A percentile compares a stretch with the other conserved stretches of the same genome.
phyloP scores from a whole-genome alignment of 2,888 invertebrate species.

The Dioctria linearis region DNA sequence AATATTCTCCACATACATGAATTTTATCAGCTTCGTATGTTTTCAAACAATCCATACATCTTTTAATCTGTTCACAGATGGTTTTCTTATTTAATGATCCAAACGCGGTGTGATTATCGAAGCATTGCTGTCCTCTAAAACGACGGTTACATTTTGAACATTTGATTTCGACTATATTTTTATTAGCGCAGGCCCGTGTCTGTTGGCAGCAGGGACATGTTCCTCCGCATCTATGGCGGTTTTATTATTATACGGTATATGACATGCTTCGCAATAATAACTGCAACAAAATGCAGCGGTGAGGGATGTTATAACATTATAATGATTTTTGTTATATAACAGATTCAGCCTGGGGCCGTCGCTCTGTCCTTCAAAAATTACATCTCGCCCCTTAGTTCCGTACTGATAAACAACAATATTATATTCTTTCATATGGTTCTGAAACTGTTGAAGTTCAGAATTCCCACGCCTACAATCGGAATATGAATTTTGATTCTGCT shows the following conservation, averaged over 20 bases:
- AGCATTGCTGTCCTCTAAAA: slow-evolving; percentile 22
- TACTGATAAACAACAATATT: slow-evolving; percentile 34
- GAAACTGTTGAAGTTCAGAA: slow-evolving; percentile 30
- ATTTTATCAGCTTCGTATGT: not conserved
- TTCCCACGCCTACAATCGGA: slow-evolving; percentile 9
- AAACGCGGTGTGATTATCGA: slow-evolving; percentile 14
- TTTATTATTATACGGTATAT: slow-evolving; percentile 22
- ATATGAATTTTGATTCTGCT: slow-evolving; percentile 18
- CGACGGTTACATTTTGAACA: slow-evolving; percentile 1
- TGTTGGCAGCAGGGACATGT: slow-evolving; percentile 40
- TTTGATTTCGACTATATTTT: not conserved
- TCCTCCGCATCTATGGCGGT: slow-evolving; percentile 13
- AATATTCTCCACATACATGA: slow-evolving; percentile 39
- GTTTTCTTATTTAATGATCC: slow-evolving; percentile 18
- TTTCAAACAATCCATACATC: slow-evolving; percentile 24
- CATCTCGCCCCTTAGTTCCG: slow-evolving; percentile 23
- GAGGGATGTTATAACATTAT: slow-evolving; percentile 20
- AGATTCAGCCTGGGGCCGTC: slow-evolving; percentile 27
- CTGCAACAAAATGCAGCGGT: slow-evolving; percentile 23
- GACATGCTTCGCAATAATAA: slow-evolving; percentile 26
- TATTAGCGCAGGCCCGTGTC: not conserved
- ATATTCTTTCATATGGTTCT: slow-evolving; percentile 25
- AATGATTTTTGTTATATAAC: slow-evolving; percentile 28
- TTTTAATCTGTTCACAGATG: slow-evolving; percentile 6
- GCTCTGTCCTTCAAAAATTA: slow-evolving; percentile 28